Conservation (phyloP, 2,113 vertebrate genomes). For the Mixornis gularis region DNA sequence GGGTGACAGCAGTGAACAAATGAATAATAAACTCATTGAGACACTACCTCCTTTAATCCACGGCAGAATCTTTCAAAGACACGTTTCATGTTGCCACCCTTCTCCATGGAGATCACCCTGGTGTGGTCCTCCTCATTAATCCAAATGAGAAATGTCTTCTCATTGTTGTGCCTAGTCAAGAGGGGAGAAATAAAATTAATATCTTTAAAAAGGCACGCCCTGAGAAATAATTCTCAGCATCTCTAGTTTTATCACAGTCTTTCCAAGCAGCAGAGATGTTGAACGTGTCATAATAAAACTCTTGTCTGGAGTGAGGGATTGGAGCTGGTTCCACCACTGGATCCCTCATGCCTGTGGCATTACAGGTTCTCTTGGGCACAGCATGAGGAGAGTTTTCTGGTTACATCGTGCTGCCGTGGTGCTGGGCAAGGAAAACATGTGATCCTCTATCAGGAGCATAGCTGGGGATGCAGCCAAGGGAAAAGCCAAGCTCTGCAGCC, state of each 20-base stretch:
- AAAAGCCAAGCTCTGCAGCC: not conserved
- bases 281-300: not conserved
- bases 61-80: conserved; percentile 92
- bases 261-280: not conserved
- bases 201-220: not conserved
- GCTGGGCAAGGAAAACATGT: not conserved
- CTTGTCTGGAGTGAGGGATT: not conserved
- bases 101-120: conserved; percentile 92
- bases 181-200: not conserved
- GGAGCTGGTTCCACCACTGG: not conserved
- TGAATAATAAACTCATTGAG: not conserved
- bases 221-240: not conserved
- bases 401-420: not conserved
- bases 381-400: not conserved
- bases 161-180: conserved; percentile 84
- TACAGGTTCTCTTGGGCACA: not conserved
- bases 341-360: not conserved
- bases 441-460: not conserved
- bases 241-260: not conserved
- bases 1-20: not conserved
- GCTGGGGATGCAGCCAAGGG: not conserved
- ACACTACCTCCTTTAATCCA: conserved; percentile 84
- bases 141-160: conserved; percentile 92
- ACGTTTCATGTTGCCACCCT: conserved; percentile 90
- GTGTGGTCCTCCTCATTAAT: conserved; percentile 94